phyloP scores from a whole-genome alignment of 1,140 invertebrate species.

The Aphidius gifuensis region DNA sequence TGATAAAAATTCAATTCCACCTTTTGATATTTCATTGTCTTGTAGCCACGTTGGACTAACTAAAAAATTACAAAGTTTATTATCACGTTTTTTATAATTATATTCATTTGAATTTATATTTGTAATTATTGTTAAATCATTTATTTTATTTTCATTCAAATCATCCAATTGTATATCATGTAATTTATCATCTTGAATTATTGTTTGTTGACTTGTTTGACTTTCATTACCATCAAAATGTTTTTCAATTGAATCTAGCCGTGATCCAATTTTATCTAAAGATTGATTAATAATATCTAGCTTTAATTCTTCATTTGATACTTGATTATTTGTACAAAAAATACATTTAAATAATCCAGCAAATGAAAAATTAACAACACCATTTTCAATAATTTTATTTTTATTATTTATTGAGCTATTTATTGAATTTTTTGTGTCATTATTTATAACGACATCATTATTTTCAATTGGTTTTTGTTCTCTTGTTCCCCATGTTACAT shows the following conservation, averaged over 20 bases:
- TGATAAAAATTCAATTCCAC: conserved; percentile 62
- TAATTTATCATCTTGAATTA: conserved; percentile 1
- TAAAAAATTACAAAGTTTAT: conserved; percentile 47
- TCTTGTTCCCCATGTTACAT: conserved; percentile 87
- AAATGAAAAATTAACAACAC: conserved; percentile 62
- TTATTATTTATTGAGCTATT: neutral
- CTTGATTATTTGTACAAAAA: conserved; percentile 59
- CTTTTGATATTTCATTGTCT: conserved; percentile 62
- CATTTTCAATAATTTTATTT: conserved; percentile 54
- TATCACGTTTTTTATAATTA: conserved; percentile 31
- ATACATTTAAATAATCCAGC: conserved; percentile 63
- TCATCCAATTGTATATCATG: neutral
- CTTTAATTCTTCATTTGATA: conserved; percentile 56
- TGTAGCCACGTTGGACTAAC: conserved; percentile 70
- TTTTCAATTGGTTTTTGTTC: conserved; percentile 54
- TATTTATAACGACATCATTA: conserved; percentile 22
- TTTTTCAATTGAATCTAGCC: conserved; percentile 52
- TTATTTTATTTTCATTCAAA: too few relatives aligned
- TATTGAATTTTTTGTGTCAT: conserved; percentile 3
- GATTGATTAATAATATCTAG: conserved; percentile 39
- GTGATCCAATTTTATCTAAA: too few relatives aligned
- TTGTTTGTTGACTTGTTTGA: too few relatives aligned
- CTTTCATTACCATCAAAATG: neutral
- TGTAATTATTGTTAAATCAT: conserved; percentile 5
- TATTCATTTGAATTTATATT: conserved; percentile 19